Base-by-base conservation (phyloP, 2,888 invertebrate species). In the Melanostoma scalare region DNA sequence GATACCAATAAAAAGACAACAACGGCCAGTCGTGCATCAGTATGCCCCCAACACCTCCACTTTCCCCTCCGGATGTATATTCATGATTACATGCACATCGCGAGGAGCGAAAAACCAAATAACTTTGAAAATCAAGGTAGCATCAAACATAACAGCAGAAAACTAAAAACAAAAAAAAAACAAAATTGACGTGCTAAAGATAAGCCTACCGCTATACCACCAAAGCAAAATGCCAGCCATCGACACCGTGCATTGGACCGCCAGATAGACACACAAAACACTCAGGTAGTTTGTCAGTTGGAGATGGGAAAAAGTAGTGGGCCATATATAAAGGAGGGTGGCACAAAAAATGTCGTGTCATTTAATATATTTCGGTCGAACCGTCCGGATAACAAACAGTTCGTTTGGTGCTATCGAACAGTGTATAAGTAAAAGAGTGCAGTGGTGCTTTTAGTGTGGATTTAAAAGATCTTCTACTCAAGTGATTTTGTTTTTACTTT, bases 271-370 rank as follows among this genome's bases (percentile, higher is more conserved):
- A 58, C 33, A 60, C 52, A 65, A 76, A 60, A 55, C 46, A 38
- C 40, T 8, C 60, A 79, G 61, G 74, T 74, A 79, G 53, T 40
- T 53, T 53, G 69, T 79, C 50, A 65, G 38, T 44, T 36, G 40
- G 35, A 63, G 58, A 65, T 78, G 69, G 58, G 46, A 65, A 71
- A 73, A 38, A 40, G 61, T 67, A 61, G 48, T 58, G 76, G 76
- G 81, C 65, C 86, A 88, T 89, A 90, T 90, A 90, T 90, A 90
- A 90, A 89, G 87, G 86, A 87, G 87, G 86, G 86, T 87, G 87
- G 86, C 86, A 86, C 87, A 86, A 88, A 88, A 88, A 89, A 86
- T 85, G 88, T 87, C 86, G 87, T 90, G 90, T 90, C 90, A 90
- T 89, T 90, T 88, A 53, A 86, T 85, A 86, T 86, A 87, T 86